Percentiles rank a stretch among this genome's conserved stretches.
These are phyloP conservation scores for Lepeophtheirus nordmannii DNA, from an alignment of 2,888 invertebrate species.

Conservation along the genomic window DNA sequence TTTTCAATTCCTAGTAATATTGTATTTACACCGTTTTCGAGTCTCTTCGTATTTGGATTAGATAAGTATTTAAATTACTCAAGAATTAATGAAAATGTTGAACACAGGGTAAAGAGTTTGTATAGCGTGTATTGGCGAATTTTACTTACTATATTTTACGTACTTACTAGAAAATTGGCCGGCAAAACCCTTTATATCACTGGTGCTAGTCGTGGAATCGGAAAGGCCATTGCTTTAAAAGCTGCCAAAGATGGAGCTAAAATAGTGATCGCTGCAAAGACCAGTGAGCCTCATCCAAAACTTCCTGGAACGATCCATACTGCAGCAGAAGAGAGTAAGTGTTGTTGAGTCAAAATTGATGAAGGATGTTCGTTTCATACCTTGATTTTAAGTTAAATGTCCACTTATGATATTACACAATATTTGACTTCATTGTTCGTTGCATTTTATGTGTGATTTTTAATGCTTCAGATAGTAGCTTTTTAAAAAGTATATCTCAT, in stretches of 20 bases:
- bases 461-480: too few species aligned
- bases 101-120: neutral
- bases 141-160: neutral
- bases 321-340: constrained; percentile 68
- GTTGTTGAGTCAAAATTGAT: neutral
- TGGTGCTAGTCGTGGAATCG: constrained; percentile 90
- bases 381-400: too few species aligned
- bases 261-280: constrained; percentile 78
- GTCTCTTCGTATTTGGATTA: too few species aligned
- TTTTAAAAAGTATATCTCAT: too few species aligned
- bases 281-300: constrained; percentile 73
- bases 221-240: constrained; percentile 82
- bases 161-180: constrained; percentile 48
- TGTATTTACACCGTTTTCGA: too few species aligned
- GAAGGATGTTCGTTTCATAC: too few species aligned
- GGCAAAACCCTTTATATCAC: constrained; percentile 86
- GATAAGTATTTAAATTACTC: too few species aligned
- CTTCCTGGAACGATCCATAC: constrained; percentile 80
- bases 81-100: neutral
- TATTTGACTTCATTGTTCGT: too few species aligned
- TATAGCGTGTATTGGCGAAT: too few species aligned
- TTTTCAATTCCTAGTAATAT: too few species aligned
- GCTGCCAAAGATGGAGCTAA: constrained; percentile 83
- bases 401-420: too few species aligned
- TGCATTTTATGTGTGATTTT: too few species aligned